Conservation (phyloP, 2,888 invertebrate species). For the Apamea sordens region DNA sequence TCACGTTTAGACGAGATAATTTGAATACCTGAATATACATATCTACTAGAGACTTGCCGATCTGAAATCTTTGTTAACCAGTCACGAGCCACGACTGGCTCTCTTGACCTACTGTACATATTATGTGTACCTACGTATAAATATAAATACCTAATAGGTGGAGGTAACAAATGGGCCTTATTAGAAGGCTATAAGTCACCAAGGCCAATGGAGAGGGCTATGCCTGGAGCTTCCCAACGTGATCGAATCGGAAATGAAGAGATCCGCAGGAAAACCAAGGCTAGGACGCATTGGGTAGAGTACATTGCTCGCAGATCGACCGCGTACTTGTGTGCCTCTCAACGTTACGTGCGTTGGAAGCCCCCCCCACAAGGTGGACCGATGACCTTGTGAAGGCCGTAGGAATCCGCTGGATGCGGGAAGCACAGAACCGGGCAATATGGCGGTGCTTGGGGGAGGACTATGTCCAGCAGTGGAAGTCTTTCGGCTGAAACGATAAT, state of each 20-base stretch:
- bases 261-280: neutral
- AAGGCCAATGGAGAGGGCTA: no score
- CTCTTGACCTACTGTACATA: constrained; percentile 3
- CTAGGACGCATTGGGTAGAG: neutral
- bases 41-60: neutral
- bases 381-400: neutral
- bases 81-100: constrained; percentile 4
- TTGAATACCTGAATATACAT: neutral
- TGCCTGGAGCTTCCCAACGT: neutral
- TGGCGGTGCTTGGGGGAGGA: neutral
- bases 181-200: no score
- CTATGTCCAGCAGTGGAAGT: neutral
- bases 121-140: no score
- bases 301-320: neutral
- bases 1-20: neutral
- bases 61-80: constrained; percentile 15
- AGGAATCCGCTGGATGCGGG: neutral
- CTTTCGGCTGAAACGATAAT: neutral
- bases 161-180: no score
- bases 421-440: no score
- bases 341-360: no score
- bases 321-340: no score
- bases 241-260: neutral
- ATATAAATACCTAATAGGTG: no score
- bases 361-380: neutral